Percentiles rank a stretch among this genome's conserved stretches.
These are phyloP conservation scores for Anguilla pacifica DNA, from an alignment of 2,797 vertebrate genomes.

Conservation along the genomic window DNA sequence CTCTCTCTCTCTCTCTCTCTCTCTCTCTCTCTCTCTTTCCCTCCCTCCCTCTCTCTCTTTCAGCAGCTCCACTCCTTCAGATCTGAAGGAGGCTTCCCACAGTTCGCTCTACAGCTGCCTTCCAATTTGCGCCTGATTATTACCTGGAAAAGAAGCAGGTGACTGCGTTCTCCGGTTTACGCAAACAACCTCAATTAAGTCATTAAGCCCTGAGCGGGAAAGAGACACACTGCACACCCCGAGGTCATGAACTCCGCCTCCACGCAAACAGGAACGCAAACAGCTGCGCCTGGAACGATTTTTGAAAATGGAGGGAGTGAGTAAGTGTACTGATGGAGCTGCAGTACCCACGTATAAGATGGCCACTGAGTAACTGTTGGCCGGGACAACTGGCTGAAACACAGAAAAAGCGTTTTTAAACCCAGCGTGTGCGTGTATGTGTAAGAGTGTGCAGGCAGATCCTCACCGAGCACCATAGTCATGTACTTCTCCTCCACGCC, in stretches of 20 bases:
- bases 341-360: background rate
- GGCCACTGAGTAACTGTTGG: background rate
- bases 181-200: constrained; percentile 52
- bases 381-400: background rate
- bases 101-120: constrained; percentile 38
- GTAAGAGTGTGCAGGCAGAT: background rate
- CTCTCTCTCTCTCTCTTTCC: background rate
- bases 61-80: background rate
- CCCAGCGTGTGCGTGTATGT: background rate
- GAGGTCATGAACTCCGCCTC: background rate
- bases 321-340: background rate
- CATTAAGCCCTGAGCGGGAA: constrained; percentile 48
- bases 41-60: background rate
- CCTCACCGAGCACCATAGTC: constrained; percentile 81
- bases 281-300: background rate
- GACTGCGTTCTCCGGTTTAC: constrained; percentile 47
- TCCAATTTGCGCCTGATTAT: constrained; percentile 57
- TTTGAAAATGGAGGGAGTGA: background rate
- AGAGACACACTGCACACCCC: constrained; percentile 17
- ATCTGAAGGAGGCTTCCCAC: background rate
- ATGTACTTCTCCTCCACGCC: constrained; percentile 80
- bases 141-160: constrained; percentile 51
- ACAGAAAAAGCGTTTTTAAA: background rate
- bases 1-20: background rate
- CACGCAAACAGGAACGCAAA: background rate